These are phyloP conservation scores for Platysternon megacephalum DNA, from an alignment of 2,113 vertebrate genomes.

Conservation along the genomic window DNA sequence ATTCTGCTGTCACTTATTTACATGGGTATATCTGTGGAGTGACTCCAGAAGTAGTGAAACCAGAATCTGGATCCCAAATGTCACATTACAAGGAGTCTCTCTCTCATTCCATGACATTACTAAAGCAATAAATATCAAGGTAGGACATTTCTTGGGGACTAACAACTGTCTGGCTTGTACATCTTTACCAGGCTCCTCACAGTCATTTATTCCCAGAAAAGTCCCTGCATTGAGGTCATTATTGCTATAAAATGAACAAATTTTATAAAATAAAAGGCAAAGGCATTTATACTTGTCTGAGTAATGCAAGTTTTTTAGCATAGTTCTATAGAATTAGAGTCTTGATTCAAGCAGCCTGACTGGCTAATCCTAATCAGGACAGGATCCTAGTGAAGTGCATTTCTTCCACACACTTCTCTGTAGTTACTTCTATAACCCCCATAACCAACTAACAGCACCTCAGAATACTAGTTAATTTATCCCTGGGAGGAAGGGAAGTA, in stretches of 20 bases:
- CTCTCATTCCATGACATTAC: fast-evolving
- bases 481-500: neutral
- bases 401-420: neutral
- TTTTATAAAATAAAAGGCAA: neutral
- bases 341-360: neutral
- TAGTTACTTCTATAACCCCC: neutral
- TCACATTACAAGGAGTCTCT: neutral
- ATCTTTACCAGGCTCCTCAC: neutral
- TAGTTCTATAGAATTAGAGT: neutral
- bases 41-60: neutral
- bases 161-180: neutral
- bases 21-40: neutral
- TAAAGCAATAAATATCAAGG: neutral
- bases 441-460: neutral
- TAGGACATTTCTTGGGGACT: neutral
- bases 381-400: neutral
- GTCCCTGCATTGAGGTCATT: neutral
- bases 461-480: neutral
- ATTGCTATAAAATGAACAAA: neutral
- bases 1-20: neutral
- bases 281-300: neutral
- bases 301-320: neutral
- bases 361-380: neutral
- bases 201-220: neutral
- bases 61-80: neutral